Percentiles rank a stretch among this genome's conserved stretches.
phyloP scores from a whole-genome alignment of 1,140 invertebrate genomes.

The Papilio xuthus region DNA sequence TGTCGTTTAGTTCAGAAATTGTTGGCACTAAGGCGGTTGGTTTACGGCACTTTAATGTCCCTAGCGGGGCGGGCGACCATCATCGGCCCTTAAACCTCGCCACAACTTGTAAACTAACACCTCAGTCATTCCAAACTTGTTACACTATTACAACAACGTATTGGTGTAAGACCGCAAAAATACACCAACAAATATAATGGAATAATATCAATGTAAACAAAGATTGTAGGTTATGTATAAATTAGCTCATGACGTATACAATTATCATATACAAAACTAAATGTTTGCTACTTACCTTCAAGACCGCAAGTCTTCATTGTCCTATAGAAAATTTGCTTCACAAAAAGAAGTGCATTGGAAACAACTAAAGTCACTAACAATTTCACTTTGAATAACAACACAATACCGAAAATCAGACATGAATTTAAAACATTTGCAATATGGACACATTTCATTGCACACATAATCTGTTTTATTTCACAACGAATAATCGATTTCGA shows the following conservation, averaged over 20 bases:
- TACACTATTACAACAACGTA: constrained; percentile 8
- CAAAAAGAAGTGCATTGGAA: neutral
- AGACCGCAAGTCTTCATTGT: neutral
- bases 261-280: neutral
- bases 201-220: neutral
- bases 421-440: too few relatives aligned
- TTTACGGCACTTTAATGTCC: constrained; percentile 69
- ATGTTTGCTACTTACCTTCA: neutral
- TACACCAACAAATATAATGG: neutral
- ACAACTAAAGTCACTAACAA: neutral
- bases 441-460: too few relatives aligned
- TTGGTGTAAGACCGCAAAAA: neutral
- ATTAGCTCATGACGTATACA: too few relatives aligned
- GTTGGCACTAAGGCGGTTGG: constrained; percentile 52
- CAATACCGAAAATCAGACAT: too few relatives aligned
- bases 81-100: constrained; percentile 47
- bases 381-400: too few relatives aligned
- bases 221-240: neutral
- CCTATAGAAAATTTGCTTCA: neutral
- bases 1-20: constrained; percentile 42
- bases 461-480: too few relatives aligned
- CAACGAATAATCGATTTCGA: too few relatives aligned
- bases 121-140: constrained; percentile 37
- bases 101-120: constrained; percentile 44
- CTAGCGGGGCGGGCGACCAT: constrained; percentile 51